These are phyloP conservation scores for Sebastes melanostomus DNA, from an alignment of 2,797 vertebrate species.

Conservation along the genomic window DNA sequence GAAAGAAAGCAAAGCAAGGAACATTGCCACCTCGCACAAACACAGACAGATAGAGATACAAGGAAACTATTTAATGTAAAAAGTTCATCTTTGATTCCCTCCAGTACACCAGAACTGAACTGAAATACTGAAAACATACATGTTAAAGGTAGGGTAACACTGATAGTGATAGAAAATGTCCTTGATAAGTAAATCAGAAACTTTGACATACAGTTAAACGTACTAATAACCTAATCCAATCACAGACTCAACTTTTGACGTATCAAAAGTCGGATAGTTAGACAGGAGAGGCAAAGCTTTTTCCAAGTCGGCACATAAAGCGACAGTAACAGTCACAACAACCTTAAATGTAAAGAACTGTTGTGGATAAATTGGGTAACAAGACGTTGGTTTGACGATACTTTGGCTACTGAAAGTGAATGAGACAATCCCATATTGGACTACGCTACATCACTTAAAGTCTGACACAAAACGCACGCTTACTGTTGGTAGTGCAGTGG, in stretches of 20 bases:
- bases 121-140: neutral
- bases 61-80: neutral
- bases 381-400: neutral
- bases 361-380: neutral
- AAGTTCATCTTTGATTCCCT: conserved; percentile 1
- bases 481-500: neutral
- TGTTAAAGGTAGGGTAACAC: neutral
- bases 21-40: neutral
- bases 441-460: neutral
- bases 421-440: neutral
- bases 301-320: neutral
- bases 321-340: neutral
- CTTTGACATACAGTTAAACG: neutral
- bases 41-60: neutral
- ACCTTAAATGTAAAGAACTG: neutral
- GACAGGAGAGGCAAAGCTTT: neutral
- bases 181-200: neutral
- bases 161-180: neutral
- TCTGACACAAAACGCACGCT: neutral
- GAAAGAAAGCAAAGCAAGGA: conserved; percentile 26
- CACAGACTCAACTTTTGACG: neutral
- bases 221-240: neutral
- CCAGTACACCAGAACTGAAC: neutral
- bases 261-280: neutral
- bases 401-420: neutral